These are phyloP conservation scores for Myrmecobius fasciatus DNA, from an alignment of 2,113 vertebrate species.

Conservation along the genomic window DNA sequence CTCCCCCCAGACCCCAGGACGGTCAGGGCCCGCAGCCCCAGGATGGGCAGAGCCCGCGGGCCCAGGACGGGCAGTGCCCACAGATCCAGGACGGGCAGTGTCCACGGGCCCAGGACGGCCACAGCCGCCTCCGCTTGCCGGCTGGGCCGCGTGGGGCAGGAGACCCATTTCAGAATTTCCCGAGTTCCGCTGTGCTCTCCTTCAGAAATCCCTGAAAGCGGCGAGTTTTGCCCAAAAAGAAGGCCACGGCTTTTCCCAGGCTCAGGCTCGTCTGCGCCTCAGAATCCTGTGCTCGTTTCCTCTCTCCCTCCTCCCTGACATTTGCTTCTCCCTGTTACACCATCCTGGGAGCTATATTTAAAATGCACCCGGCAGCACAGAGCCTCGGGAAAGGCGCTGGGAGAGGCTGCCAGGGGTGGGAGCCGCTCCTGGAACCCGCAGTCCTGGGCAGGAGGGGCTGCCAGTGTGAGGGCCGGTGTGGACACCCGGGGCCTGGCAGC, in stretches of 20 bases:
- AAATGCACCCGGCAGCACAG: slow-evolving; percentile 78
- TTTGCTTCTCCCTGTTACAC: slow-evolving; percentile 74
- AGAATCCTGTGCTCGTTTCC: slow-evolving; percentile 64
- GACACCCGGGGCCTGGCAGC: too few species aligned
- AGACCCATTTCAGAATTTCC: slow-evolving; percentile 50
- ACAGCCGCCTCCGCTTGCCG: not conserved
- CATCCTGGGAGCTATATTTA: slow-evolving; percentile 85
- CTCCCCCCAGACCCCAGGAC: too few species aligned
- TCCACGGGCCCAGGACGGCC: too few species aligned
- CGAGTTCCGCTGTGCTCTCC: slow-evolving; percentile 46
- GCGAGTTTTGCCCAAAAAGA: slow-evolving; percentile 46
- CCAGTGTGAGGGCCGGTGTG: too few species aligned
- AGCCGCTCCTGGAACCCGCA: too few species aligned
- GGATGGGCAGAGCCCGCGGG: too few species aligned
- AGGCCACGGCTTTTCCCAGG: slow-evolving; percentile 52
- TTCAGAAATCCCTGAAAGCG: slow-evolving; percentile 54
- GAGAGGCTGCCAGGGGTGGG: slow-evolving; percentile 73
- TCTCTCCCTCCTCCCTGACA: slow-evolving; percentile 71
- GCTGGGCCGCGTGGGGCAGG: too few species aligned
- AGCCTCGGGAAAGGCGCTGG: slow-evolving; percentile 79
- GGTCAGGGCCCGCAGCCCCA: too few species aligned
- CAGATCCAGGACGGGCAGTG: too few species aligned
- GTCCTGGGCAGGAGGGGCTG: too few species aligned
- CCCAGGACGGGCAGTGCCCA: too few species aligned
- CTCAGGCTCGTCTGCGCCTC: slow-evolving; percentile 51